phyloP scores from a whole-genome alignment of 2,888 invertebrate genomes.

The Margaritifera margaritifera region DNA sequence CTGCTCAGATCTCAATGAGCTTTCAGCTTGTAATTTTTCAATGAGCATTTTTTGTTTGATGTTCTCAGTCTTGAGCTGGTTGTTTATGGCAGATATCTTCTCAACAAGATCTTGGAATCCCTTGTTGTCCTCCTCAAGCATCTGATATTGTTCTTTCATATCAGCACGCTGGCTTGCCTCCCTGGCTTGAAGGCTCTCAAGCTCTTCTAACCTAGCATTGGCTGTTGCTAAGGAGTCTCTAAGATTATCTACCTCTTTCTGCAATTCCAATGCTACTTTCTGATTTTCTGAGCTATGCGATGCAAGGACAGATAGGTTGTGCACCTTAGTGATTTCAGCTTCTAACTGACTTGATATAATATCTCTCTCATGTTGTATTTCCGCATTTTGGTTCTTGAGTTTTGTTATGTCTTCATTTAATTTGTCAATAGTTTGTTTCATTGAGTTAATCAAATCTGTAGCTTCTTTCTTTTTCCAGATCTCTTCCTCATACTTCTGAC shows the following conservation, averaged over 20 bases:
- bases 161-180: conserved; percentile 34
- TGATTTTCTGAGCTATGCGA: too few relatives aligned
- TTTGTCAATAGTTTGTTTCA: conserved; percentile 38
- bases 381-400: conserved; percentile 8
- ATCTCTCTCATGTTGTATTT: conserved; percentile 16
- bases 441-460: conserved; percentile 15
- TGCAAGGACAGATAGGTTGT: too few relatives aligned
- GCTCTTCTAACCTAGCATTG: background rate
- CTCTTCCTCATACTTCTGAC: background rate
- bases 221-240: background rate
- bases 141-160: conserved; percentile 50
- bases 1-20: too few relatives aligned
- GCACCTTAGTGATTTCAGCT: too few relatives aligned
- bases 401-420: conserved; percentile 5
- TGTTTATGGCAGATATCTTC: conserved; percentile 32
- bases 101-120: conserved; percentile 33
- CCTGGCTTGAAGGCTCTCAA: too few relatives aligned
- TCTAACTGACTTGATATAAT: too few relatives aligned
- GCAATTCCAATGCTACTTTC: too few relatives aligned
- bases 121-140: conserved; percentile 47
- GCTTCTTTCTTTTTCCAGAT: conserved; percentile 9
- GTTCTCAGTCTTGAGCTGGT: conserved; percentile 39
- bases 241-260: background rate
- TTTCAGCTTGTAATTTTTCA: conserved; percentile 20
- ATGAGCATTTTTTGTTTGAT: conserved; percentile 29